A percentile compares a stretch with the other conserved stretches of the same genome.
Evolutionary conservation across 2,797 vertebrate genomes (phyloP).

Genomic region (Sebastiscus tertius): DNA sequence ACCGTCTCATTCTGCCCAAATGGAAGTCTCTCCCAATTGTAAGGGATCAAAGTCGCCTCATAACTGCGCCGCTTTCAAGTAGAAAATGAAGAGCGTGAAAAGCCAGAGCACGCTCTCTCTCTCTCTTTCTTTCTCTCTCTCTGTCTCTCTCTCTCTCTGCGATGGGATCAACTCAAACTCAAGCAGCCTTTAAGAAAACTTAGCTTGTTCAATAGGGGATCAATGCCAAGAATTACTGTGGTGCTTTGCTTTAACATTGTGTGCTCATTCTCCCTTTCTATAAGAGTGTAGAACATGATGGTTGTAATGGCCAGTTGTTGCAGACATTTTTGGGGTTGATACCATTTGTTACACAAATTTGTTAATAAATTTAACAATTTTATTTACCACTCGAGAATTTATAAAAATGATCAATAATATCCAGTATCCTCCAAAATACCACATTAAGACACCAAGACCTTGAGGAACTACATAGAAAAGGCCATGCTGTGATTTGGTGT

Average conservation of each 20-base stretch:
- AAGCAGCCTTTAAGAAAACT: slow-evolving; percentile 51
- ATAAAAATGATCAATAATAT: no score
- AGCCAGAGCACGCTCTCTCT: slow-evolving; percentile 23
- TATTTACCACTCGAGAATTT: no score
- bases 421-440: no score
- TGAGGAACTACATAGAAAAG: no score
- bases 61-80: slow-evolving; percentile 48
- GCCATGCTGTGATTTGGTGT: no score
- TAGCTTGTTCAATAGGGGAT: slow-evolving; percentile 30
- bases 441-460: no score
- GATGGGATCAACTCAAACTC: slow-evolving; percentile 31
- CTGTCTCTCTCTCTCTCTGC: background rate
- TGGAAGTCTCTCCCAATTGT: slow-evolving; percentile 39
- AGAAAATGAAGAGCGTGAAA: slow-evolving; percentile 54
- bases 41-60: slow-evolving; percentile 57
- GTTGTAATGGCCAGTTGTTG: no score
- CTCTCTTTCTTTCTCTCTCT: background rate
- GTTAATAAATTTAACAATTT: no score
- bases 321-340: no score
- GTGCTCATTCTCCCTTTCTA: background rate
- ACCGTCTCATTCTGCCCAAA: slow-evolving; percentile 35
- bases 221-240: slow-evolving; percentile 39
- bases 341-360: no score
- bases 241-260: slow-evolving; percentile 8
- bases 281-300: no score